Base-by-base conservation (phyloP, 2,797 vertebrate genomes). In the Pipistrellus kuhlii region DNA sequence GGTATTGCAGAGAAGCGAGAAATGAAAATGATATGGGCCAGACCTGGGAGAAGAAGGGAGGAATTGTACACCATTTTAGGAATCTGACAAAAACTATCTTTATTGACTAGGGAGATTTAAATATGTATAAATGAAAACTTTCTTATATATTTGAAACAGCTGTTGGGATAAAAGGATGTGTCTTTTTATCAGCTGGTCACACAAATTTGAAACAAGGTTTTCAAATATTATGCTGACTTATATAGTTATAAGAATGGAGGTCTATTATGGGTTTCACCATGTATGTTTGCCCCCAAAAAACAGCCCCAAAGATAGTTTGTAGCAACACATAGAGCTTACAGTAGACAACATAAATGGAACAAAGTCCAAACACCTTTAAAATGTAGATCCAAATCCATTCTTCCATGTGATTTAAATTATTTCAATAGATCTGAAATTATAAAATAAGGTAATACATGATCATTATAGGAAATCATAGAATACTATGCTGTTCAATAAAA, bases 341-440 rank as follows among this genome's bases (percentile, higher is more conserved):
- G 68, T 57, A 72, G 68, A 91, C 68, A 85, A 69, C 88, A 78
- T 73, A 87, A 80, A 69, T 80, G 17, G n/a, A 85, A 91, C 85
- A 59, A 88, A 18, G 72, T 48, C n/a, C 21, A 72, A 89, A 25
- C 8, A 69, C 27, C 32, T 93, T 85, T 88, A 35, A 23, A 20
- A 66, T 30, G 20, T 66, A 64, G 15, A 48, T 59, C 55, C 17
- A 46, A 96, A 83, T 89, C 44, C 18, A 81, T 21, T 3, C n/a
- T 15, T 91, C 75, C 8, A 4, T 76, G 14, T 25, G n/a, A 88
- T 18, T 93, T 30, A 86, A 72, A 90, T 48, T 64, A 88, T 69
- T 25, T 87, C 72, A 87, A 44, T 32, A 64, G 35, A 53, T 80
- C 44, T 94, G 53, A 84, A 30, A 83, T 20, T 78, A 93, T 62